Percentiles rank a stretch among this genome's conserved stretches.
Conservation (phyloP, 2,113 vertebrate species). For the Ageneiosus marmoratus region DNA sequence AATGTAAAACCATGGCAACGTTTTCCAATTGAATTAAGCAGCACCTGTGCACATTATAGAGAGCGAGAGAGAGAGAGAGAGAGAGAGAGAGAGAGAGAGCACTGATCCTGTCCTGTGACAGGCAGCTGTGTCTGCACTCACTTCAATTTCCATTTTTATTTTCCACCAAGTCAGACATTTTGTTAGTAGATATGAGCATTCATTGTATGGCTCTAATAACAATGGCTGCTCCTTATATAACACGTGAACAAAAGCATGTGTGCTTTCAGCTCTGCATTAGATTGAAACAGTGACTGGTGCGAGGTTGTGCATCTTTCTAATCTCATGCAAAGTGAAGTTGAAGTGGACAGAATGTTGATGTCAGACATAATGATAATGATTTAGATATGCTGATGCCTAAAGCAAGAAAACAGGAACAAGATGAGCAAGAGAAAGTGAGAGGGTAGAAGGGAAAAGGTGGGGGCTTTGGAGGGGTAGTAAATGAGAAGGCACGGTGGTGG, state of each 20-base stretch:
- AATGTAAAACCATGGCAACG: slow-evolving; percentile 73
- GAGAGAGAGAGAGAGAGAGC: slow-evolving; percentile 52
- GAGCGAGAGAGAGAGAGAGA: slow-evolving; percentile 48
- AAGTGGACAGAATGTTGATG: slow-evolving; percentile 18
- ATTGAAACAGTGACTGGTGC: slow-evolving; percentile 19
- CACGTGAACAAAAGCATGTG: neutral
- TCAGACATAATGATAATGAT: slow-evolving; percentile 38
- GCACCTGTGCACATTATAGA: slow-evolving; percentile 77
- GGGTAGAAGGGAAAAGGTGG: slow-evolving; percentile 23
- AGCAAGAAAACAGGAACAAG: slow-evolving; percentile 26
- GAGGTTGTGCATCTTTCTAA: slow-evolving; percentile 32
- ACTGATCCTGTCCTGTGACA: slow-evolving; percentile 61
- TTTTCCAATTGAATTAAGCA: slow-evolving; percentile 79
- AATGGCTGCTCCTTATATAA: slow-evolving; percentile 46
- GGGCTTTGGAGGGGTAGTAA: slow-evolving; percentile 23
- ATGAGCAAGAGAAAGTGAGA: neutral
- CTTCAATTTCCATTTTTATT: slow-evolving; percentile 58
- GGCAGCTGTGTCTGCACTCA: slow-evolving; percentile 74
- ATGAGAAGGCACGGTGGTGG: slow-evolving; percentile 33
- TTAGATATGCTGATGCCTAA: slow-evolving; percentile 33
- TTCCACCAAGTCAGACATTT: slow-evolving; percentile 53
- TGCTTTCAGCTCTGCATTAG: slow-evolving; percentile 27
- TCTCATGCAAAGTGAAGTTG: slow-evolving; percentile 21
- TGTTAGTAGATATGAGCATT: slow-evolving; percentile 34
- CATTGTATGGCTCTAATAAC: slow-evolving; percentile 42